Percentiles rank a stretch among this genome's conserved stretches.
phyloP scores from a whole-genome alignment of 2,797 vertebrate genomes.

The Enteromius radiatus region DNA sequence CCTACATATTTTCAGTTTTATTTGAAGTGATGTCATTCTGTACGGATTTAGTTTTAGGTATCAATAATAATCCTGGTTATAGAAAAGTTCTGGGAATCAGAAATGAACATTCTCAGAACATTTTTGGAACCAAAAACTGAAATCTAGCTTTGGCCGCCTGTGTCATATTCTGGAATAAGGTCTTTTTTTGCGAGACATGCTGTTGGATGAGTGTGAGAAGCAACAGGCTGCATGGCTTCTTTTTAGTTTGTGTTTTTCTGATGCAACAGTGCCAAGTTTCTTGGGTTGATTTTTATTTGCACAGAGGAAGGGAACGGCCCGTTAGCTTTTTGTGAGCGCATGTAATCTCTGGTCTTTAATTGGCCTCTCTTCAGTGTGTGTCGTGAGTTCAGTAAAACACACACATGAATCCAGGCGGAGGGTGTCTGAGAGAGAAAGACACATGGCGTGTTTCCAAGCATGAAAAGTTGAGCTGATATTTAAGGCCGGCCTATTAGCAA shows the following conservation, averaged over 20 bases:
- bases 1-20: background rate
- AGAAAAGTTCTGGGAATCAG: background rate
- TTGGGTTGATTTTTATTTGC: background rate
- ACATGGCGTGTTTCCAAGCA: slow-evolving; percentile 71
- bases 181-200: background rate
- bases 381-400: slow-evolving; percentile 72
- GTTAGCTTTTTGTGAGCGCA: slow-evolving; percentile 39
- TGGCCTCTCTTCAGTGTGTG: slow-evolving; percentile 74
- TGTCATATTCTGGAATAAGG: background rate
- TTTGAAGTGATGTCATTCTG: background rate
- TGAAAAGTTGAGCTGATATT: slow-evolving; percentile 74
- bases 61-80: background rate
- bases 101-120: background rate
- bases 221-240: slow-evolving; percentile 66
- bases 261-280: slow-evolving; percentile 16
- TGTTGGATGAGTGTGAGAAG: background rate
- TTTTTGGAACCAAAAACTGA: background rate
- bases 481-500: slow-evolving; percentile 58
- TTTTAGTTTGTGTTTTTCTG: slow-evolving; percentile 33
- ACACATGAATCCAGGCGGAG: slow-evolving; percentile 67
- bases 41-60: background rate
- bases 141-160: background rate
- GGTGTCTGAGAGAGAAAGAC: slow-evolving; percentile 67
- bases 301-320: background rate
- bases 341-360: slow-evolving; percentile 79